These are phyloP conservation scores for Caenorhabditis inopinata DNA, from an alignment of 1,140 invertebrate genomes.

Conservation along the genomic window DNA sequence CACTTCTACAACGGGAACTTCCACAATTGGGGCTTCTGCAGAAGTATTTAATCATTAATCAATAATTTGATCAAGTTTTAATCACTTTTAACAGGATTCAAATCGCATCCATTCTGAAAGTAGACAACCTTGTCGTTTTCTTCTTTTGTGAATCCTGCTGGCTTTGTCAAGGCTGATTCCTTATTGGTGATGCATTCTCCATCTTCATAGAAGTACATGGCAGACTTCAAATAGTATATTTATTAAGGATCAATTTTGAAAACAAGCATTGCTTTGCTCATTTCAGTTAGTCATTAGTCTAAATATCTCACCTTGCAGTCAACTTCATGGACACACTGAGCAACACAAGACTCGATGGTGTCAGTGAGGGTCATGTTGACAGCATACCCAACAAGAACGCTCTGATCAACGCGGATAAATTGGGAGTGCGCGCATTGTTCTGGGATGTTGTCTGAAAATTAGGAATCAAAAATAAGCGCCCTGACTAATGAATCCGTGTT, in stretches of 20 bases:
- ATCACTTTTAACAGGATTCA: too few relatives aligned
- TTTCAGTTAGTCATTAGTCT: too few relatives aligned
- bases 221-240: slow-evolving; percentile 51
- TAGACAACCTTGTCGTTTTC: slow-evolving; percentile 57
- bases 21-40: neutral
- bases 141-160: slow-evolving; percentile 16
- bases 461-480: neutral
- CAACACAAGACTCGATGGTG: slow-evolving; percentile 60
- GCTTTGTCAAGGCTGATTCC: slow-evolving; percentile 57
- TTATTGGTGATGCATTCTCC: slow-evolving; percentile 65
- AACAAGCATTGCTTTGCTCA: neutral
- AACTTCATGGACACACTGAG: slow-evolving; percentile 59
- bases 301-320: slow-evolving; percentile 60
- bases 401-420: slow-evolving; percentile 61
- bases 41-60: too few relatives aligned
- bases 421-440: slow-evolving; percentile 54
- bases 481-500: too few relatives aligned
- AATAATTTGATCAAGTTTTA: too few relatives aligned
- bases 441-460: slow-evolving; percentile 55
- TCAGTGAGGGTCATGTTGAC: slow-evolving; percentile 49
- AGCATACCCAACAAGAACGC: slow-evolving; percentile 56
- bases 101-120: slow-evolving; percentile 58
- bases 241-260: too few relatives aligned
- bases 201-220: slow-evolving; percentile 66
- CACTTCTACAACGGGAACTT: too few relatives aligned